Base-by-base conservation (phyloP, 1,140 invertebrate species). In the Cyrtorhinus lividipennis region DNA sequence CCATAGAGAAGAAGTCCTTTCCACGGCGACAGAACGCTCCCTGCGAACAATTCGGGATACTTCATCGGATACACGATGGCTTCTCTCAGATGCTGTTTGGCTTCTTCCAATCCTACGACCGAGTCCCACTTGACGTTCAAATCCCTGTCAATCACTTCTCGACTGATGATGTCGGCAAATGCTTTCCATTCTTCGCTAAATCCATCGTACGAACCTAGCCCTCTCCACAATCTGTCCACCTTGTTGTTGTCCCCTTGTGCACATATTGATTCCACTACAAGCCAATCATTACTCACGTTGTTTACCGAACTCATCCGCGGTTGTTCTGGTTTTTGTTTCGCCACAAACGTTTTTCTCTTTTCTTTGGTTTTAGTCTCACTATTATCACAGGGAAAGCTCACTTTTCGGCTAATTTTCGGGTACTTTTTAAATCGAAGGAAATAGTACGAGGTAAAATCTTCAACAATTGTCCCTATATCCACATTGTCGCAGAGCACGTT, bases 361-460 rank as follows among this genome's bases (percentile, higher is more conserved):
- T 64, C 23, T 20, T 53, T 53, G 20, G 5, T 20, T 20, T 53
- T 53, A 10, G 18, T 8, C 20, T 53, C 48, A 38, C 5, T 38
- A 38, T 38, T 8, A 38, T 38, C 30, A 15, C 15, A 8, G 8
- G 5, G n/a, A 57, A 13, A 13, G 23, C 24, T 56, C 8, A 58
- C 26, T 83, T 73, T 81, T 86, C 25, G 84, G 81, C 8, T 53
- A 25, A 92, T 80, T 71, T 82, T 85, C 0, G 92, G 92, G 71
- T 88, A 83, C 72, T 88, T 90, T 71, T 88, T 85, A 73, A 91
- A 95, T 68, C 89, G 84, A 20, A 88, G 75, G 67, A 83, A 81
- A 73, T 91, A 92, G 76, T 89, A 95, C 59, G 85, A 85, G 66
- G 86, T 86, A 73, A 89, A 96, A 67, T 95, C 91, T 75, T 90